Percentiles rank a stretch among this genome's conserved stretches.
These are phyloP conservation scores for Clistopyga incitator DNA, from an alignment of 2,888 invertebrate species.

Conservation along the genomic window DNA sequence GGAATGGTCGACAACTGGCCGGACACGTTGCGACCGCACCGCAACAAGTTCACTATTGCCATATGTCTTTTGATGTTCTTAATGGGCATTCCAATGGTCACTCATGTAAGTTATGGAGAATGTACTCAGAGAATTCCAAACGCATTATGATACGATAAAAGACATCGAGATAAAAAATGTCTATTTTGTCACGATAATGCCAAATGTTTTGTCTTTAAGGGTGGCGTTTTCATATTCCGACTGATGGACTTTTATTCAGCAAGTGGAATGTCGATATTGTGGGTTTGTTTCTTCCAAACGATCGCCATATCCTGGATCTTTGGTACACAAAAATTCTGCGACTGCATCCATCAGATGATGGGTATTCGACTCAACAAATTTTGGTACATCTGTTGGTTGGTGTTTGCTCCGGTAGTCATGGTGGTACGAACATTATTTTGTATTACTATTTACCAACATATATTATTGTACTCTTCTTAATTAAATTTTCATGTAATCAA, in stretches of 20 bases:
- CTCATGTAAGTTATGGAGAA: conserved; percentile 84
- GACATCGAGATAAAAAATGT: too few species aligned
- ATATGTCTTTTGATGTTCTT: conserved; percentile 87
- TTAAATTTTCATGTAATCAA: too few species aligned
- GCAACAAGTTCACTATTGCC: conserved; percentile 88
- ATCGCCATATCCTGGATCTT: conserved; percentile 87
- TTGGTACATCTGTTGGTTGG: conserved; percentile 87
- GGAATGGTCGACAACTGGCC: conserved; percentile 87
- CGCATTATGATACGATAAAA: too few species aligned
- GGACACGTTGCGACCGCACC: conserved; percentile 85
- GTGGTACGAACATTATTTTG: conserved; percentile 83
- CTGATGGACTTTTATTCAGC: conserved; percentile 86
- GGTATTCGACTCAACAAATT: conserved; percentile 85
- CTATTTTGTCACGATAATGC: too few species aligned
- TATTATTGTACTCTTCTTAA: background rate
- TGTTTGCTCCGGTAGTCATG: conserved; percentile 87
- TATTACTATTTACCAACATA: background rate
- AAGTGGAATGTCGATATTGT: conserved; percentile 87
- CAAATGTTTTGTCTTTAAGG: conserved; percentile 75
- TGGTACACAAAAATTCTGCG: conserved; percentile 86
- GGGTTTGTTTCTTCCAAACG: conserved; percentile 88
- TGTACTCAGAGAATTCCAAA: too few species aligned
- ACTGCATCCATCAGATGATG: conserved; percentile 88
- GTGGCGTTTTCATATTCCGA: conserved; percentile 84
- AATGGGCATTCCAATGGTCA: conserved; percentile 88